Conservation (phyloP, 2,113 vertebrate genomes). For the Phalacrocorax brasilianus region DNA sequence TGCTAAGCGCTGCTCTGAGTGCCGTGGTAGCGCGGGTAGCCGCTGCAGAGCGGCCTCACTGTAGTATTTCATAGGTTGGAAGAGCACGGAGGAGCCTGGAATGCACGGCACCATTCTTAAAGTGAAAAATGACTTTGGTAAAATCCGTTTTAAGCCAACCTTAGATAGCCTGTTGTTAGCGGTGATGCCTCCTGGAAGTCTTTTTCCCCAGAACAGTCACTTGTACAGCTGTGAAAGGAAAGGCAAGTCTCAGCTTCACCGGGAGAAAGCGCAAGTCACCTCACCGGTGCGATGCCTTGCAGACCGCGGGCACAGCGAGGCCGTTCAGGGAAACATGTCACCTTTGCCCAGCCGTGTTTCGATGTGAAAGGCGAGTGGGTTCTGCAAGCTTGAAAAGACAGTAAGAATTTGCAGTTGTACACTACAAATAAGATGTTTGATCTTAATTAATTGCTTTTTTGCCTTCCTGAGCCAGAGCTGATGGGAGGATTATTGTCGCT, state of each 20-base stretch:
- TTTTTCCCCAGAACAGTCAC: not conserved
- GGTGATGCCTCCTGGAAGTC: not conserved
- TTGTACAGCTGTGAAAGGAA: not conserved
- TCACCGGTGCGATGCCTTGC: not conserved
- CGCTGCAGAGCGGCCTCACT: not conserved
- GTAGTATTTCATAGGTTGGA: not conserved
- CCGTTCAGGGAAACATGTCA: not conserved
- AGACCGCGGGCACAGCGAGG: not conserved
- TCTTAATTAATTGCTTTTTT: not conserved
- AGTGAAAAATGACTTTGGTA: not conserved
- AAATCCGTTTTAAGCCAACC: not conserved
- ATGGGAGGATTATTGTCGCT: not conserved
- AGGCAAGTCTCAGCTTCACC: not conserved
- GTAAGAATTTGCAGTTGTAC: not conserved
- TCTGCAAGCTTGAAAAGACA: not conserved
- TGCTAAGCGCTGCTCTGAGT: not conserved
- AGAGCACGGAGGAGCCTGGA: not conserved
- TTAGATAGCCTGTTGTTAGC: not conserved
- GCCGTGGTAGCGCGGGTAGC: not conserved
- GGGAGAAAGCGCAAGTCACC: not conserved
- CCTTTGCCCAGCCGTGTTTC: not conserved
- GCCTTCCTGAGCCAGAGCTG: not conserved
- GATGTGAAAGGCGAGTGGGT: not conserved
- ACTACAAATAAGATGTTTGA: not conserved
- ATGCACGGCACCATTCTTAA: not conserved